These are phyloP conservation scores for Drosophila pseudoananassae DNA, from an alignment of 1,140 invertebrate genomes.

Conservation along the genomic window DNA sequence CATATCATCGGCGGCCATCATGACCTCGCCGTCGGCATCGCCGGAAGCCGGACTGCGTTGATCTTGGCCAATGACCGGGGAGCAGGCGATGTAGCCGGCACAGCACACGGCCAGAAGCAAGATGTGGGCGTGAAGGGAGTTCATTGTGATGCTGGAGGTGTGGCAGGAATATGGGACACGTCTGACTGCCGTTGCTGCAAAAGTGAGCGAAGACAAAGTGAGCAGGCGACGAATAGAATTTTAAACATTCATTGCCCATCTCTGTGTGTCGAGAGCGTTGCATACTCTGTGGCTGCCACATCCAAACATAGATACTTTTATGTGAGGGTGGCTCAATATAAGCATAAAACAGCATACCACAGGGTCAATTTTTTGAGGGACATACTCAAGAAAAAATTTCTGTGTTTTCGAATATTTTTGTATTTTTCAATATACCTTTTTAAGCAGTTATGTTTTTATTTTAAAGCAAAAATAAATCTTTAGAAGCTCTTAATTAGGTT, in stretches of 20 bases:
- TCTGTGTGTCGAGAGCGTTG: slow-evolving; percentile 33
- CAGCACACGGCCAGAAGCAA: slow-evolving; percentile 66
- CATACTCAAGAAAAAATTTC: no score
- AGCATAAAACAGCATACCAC: not conserved
- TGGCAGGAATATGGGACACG: slow-evolving; percentile 16
- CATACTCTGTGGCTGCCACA: slow-evolving; percentile 46
- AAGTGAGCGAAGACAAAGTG: slow-evolving; percentile 49
- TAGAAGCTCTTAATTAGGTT: no score
- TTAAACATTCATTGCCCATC: slow-evolving; percentile 25
- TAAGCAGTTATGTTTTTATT: not conserved
- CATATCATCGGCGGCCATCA: slow-evolving; percentile 38
- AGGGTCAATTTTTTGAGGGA: not conserved
- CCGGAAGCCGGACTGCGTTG: slow-evolving; percentile 28
- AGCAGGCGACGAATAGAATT: slow-evolving; percentile 43
- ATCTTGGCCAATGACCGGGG: slow-evolving; percentile 55
- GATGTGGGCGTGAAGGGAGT: slow-evolving; percentile 59
- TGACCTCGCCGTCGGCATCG: slow-evolving; percentile 44
- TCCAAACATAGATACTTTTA: slow-evolving; percentile 4
- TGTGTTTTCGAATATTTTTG: no score
- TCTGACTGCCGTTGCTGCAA: slow-evolving; percentile 23
- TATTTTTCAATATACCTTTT: no score
- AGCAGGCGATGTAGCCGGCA: slow-evolving; percentile 64
- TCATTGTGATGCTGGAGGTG: slow-evolving; percentile 50
- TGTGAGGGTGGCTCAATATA: slow-evolving; percentile 18
- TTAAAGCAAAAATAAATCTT: not conserved